These are phyloP conservation scores for Passer montanus DNA, from an alignment of 2,113 vertebrate species.

Conservation along the genomic window DNA sequence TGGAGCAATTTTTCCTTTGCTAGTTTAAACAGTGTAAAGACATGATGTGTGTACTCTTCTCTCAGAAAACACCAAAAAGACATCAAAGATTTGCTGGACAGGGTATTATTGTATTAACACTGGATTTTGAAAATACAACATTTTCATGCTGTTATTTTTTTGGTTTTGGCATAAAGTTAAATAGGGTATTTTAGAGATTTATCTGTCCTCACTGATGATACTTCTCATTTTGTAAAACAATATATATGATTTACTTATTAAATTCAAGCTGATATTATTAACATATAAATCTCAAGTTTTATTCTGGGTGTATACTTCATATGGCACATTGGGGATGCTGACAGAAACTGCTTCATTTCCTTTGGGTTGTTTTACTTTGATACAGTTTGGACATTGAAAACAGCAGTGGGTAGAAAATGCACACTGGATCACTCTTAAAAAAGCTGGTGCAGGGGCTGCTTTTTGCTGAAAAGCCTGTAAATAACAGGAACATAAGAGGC, in stretches of 20 bases:
- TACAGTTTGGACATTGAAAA: constrained; percentile 21
- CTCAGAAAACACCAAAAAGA: neutral
- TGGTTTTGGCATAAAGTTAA: neutral
- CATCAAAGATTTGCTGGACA: neutral
- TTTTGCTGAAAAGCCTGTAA: constrained; percentile 33
- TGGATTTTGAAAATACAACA: neutral
- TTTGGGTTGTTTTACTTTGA: constrained; percentile 54
- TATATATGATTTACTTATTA: constrained; percentile 63
- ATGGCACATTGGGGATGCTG: constrained; percentile 46
- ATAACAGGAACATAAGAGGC: constrained; percentile 7
- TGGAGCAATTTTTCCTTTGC: neutral
- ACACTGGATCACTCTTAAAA: neutral
- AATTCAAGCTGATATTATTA: constrained; percentile 56
- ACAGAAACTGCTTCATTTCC: constrained; percentile 53
- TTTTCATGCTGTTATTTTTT: neutral
- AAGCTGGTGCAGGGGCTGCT: neutral
- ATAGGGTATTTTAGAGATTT: constrained; percentile 22
- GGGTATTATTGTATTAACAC: neutral
- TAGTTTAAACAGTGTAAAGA: neutral
- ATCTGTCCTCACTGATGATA: constrained; percentile 17
- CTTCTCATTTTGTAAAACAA: constrained; percentile 38
- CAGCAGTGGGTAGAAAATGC: neutral
- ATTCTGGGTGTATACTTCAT: constrained; percentile 33
- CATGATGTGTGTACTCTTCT: neutral
- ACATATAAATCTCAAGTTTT: constrained; percentile 63